These are phyloP conservation scores for Caenorhabditis panamensis DNA, from an alignment of 2,888 invertebrate genomes.

Conservation along the genomic window DNA sequence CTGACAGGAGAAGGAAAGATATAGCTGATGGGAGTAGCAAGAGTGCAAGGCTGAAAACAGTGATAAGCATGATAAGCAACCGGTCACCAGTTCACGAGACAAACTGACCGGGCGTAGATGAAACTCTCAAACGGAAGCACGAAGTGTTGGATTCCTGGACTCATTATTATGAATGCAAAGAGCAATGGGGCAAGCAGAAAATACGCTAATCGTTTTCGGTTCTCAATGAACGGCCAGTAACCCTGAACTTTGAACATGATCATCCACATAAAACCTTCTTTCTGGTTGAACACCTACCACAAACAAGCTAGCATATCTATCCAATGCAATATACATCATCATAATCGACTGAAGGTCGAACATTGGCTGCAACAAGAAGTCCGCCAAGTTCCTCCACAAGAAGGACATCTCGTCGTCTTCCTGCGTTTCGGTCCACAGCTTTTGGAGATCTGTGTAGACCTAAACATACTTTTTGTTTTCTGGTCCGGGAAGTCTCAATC, in stretches of 20 bases:
- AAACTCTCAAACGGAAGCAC: constrained; percentile 58
- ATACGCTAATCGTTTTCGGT: constrained; percentile 33
- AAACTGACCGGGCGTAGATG: constrained; percentile 46
- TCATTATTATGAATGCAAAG: constrained; percentile 41
- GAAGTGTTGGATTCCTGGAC: constrained; percentile 39
- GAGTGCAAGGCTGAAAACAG: constrained; percentile 53
- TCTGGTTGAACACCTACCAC: constrained; percentile 29
- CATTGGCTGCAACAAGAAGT: constrained; percentile 55
- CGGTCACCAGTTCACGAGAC: neutral
- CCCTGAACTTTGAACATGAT: constrained; percentile 36
- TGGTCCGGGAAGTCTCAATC: neutral
- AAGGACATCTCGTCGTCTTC: constrained; percentile 35
- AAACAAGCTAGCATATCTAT: constrained; percentile 61
- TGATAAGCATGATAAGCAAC: constrained; percentile 6
- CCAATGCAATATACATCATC: constrained; percentile 54
- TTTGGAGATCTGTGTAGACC: constrained; percentile 39
- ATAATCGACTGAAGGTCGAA: constrained; percentile 57
- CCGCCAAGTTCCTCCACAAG: constrained; percentile 50
- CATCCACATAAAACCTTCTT: neutral
- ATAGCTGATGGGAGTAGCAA: constrained; percentile 48
- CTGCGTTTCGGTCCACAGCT: constrained; percentile 40
- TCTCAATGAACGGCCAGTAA: constrained; percentile 60
- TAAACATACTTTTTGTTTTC: constrained; percentile 13
- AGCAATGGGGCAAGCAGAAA: constrained; percentile 48
- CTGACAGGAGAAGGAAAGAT: constrained; percentile 53